These are phyloP conservation scores for Yponomeuta sedellus DNA, from an alignment of 2,888 invertebrate genomes.

Conservation along the genomic window DNA sequence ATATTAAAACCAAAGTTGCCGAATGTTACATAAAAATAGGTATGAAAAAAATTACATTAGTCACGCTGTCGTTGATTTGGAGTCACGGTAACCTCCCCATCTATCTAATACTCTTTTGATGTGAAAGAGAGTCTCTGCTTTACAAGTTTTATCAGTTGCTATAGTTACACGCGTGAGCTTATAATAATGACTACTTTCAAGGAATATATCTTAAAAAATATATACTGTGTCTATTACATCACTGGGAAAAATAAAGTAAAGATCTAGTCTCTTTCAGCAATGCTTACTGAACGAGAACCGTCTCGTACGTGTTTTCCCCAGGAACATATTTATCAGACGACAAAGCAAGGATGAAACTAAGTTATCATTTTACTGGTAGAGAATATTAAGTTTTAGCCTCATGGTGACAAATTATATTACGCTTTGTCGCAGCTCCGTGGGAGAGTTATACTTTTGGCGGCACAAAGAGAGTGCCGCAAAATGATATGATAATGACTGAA, in stretches of 20 bases:
- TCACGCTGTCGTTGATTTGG: background rate
- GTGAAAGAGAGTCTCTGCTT: background rate
- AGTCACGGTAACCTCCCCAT: background rate
- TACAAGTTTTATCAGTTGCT: background rate
- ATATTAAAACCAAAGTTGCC: background rate
- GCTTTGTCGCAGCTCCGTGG: conserved; percentile 1
- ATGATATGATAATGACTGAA: conserved; percentile 24
- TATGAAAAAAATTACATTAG: background rate
- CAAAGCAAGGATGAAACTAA: conserved; percentile 5
- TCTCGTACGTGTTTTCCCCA: background rate
- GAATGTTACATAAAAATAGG: background rate
- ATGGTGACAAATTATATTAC: conserved; percentile 13
- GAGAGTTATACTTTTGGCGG: conserved; percentile 6
- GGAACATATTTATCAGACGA: conserved; percentile 1
- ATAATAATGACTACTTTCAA: background rate
- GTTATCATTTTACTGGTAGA: conserved; percentile 13
- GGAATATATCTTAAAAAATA: background rate
- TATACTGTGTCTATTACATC: background rate
- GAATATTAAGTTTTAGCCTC: conserved; percentile 13
- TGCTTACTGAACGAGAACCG: background rate
- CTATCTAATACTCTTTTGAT: conserved; percentile 5
- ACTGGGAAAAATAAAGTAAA: background rate
- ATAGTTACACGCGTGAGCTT: background rate
- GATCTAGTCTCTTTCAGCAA: background rate
- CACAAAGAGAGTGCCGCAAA: background rate